phyloP scores from a whole-genome alignment of 2,113 vertebrate genomes.

The Odocoileus virginianus region DNA sequence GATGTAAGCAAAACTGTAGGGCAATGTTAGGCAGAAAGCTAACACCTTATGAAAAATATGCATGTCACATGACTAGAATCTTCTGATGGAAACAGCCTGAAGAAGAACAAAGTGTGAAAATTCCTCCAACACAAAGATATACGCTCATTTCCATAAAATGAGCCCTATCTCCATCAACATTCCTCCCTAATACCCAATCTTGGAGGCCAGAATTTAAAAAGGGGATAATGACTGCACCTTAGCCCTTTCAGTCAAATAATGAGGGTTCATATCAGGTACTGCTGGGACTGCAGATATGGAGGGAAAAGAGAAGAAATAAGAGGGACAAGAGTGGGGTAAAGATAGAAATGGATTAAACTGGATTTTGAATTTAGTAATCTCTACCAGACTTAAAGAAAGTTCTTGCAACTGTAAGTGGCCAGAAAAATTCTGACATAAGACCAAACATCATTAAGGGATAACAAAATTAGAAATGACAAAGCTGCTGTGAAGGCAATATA shows the following conservation, averaged over 20 bases:
- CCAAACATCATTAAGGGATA: background rate
- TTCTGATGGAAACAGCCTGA: background rate
- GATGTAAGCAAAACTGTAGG: background rate
- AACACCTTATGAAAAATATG: background rate
- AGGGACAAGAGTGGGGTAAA: background rate
- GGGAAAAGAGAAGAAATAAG: background rate
- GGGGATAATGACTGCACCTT: no score
- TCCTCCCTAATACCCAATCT: background rate
- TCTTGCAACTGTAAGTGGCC: background rate
- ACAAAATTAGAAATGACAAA: background rate
- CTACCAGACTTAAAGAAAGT: background rate
- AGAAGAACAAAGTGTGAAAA: background rate
- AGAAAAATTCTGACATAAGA: background rate
- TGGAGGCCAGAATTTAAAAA: background rate
- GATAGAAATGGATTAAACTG: background rate
- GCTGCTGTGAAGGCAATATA: background rate
- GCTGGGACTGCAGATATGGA: fast-evolving
- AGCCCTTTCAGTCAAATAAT: background rate
- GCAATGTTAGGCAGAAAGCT: background rate
- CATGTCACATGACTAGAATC: background rate
- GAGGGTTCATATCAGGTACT: background rate
- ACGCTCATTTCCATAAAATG: background rate
- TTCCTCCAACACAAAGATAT: background rate
- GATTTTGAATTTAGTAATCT: background rate
- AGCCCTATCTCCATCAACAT: no score